Evolutionary conservation across 2,888 invertebrate species (phyloP).

Genomic region (Apamea sordens): DNA sequence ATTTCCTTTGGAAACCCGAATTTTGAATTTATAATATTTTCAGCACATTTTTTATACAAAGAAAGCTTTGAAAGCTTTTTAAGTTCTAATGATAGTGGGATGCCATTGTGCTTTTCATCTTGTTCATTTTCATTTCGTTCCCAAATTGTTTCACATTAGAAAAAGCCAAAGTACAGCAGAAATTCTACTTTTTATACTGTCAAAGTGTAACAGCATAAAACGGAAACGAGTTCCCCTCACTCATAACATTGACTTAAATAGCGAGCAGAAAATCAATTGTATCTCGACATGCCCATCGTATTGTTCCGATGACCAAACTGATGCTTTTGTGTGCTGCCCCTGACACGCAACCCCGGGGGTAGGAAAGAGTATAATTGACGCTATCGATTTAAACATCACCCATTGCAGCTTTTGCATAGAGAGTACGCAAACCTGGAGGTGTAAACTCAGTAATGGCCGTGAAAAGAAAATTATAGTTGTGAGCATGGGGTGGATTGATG

Average conservation of each 20-base stretch:
- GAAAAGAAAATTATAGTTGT: constrained; percentile 18
- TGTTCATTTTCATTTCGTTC: neutral
- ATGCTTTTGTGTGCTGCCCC: constrained; percentile 78
- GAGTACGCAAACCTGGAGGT: neutral
- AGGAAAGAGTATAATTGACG: constrained; percentile 23
- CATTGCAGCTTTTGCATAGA: constrained; percentile 63
- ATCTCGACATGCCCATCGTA: constrained; percentile 79
- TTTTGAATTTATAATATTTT: neutral
- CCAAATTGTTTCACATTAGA: neutral
- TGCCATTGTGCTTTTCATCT: neutral
- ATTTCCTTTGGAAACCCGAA: neutral
- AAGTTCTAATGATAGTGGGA: neutral
- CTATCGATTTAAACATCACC: constrained; percentile 33
- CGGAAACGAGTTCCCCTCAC: constrained; percentile 69
- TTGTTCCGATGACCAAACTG: constrained; percentile 79
- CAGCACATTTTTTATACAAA: neutral
- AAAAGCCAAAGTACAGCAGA: neutral
- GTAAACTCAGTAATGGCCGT: constrained; percentile 60
- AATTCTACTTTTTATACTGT: constrained; percentile 34
- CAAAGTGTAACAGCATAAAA: constrained; percentile 45
- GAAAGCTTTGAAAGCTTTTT: neutral
- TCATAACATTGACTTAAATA: constrained; percentile 74
- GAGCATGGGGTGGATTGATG: constrained; percentile 52
- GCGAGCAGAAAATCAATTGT: constrained; percentile 81
- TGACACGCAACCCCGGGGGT: constrained; percentile 73